phyloP scores from a whole-genome alignment of 37 sponge, comb jelly and placozoan species.

The Halisarca cf. caerulea region DNA sequence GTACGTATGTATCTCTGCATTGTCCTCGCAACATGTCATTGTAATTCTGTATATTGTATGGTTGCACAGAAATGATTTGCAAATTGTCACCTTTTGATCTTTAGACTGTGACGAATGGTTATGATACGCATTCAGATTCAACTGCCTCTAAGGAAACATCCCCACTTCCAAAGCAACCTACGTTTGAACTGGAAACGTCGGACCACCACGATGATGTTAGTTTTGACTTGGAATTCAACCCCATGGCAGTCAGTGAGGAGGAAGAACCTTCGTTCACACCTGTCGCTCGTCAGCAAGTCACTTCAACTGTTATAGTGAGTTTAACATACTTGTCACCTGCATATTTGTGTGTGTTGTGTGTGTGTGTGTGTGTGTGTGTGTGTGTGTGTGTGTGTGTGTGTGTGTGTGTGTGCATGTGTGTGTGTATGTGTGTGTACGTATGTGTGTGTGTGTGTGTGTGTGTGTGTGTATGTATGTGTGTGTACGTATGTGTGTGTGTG shows the following conservation, averaged over 20 bases:
- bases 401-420: no score
- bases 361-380: no score
- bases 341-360: no score
- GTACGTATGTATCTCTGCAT: no score
- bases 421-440: no score
- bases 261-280: background rate
- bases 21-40: no score
- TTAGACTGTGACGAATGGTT: background rate
- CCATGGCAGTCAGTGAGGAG: background rate
- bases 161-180: background rate
- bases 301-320: constrained; percentile 9
- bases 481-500: no score
- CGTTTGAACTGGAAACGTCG: constrained; percentile 15
- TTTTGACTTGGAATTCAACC: constrained; percentile 2
- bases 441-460: no score
- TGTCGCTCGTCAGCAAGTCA: background rate
- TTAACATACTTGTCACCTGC: background rate
- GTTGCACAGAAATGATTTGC: no score
- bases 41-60: no score
- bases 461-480: no score
- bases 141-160: background rate
- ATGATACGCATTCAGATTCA: constrained; percentile 12
- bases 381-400: no score
- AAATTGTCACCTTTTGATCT: background rate
- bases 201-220: background rate